phyloP scores from a whole-genome alignment of 2,113 vertebrate species.

The Plestiodon gilberti region DNA sequence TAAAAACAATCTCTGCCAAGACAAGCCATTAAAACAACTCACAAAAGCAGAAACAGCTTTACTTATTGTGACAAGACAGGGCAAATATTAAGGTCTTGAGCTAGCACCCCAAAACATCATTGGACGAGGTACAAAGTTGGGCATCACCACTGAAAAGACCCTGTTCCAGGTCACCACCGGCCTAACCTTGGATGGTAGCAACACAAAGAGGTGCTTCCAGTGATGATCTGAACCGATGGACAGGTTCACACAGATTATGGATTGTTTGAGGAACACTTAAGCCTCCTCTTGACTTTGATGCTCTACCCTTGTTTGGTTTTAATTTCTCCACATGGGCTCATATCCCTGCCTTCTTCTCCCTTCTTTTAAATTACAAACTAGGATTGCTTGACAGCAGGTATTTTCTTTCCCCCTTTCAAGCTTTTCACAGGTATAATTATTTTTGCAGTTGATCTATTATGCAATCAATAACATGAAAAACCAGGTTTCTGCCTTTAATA shows the following conservation, averaged over 20 bases:
- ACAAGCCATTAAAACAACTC: too few relatives aligned
- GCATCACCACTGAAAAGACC: too few relatives aligned
- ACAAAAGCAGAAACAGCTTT: too few relatives aligned
- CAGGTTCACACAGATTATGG: background rate
- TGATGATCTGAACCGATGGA: too few relatives aligned
- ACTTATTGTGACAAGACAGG: too few relatives aligned
- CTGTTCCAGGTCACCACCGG: too few relatives aligned
- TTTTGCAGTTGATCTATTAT: background rate
- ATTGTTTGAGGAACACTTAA: background rate
- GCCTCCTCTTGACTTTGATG: background rate
- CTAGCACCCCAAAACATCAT: too few relatives aligned
- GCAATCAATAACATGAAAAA: constrained; percentile 14
- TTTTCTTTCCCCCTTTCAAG: background rate
- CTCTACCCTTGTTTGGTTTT: background rate
- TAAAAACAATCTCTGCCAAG: too few relatives aligned
- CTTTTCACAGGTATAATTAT: constrained; percentile 5
- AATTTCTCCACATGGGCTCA: background rate
- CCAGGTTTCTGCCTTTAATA: background rate
- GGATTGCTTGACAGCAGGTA: background rate
- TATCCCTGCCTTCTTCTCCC: background rate
- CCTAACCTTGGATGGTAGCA: too few relatives aligned
- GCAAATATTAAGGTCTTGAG: too few relatives aligned
- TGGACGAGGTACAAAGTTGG: too few relatives aligned
- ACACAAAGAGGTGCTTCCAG: too few relatives aligned
- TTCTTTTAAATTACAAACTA: background rate